Evolutionary conservation across 2,797 vertebrate species (phyloP), one percentile per base, ranked within the genome.

Genomic region (Anguilla marmorata): DNA sequence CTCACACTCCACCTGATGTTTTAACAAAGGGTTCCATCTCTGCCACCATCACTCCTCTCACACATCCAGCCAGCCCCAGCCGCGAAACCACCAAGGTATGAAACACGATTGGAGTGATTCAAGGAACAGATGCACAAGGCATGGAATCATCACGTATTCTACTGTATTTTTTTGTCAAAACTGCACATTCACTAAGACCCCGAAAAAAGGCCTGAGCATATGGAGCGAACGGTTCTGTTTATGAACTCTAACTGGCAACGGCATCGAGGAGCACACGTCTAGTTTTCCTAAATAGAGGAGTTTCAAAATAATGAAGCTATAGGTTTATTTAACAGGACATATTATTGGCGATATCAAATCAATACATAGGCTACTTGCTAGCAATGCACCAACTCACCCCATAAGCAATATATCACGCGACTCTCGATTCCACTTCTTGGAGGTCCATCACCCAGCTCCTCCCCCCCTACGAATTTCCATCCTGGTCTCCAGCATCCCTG

Each of bases 381-480:
- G 2, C 33, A 37, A 5, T 41, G 14, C 74, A 21, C 74, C 33
- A 37, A 14, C 33, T 79, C 33, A 33, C 72, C 74, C 19, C 37
- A 6, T 79, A 41, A 21, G 19, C 14, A 82, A 82, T 45, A 19
- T 6, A 45, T 82, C 45, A 24, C 45, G 6, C 74, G 45, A 7
- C 19, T 24, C 79, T 45, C 45, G 45, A 50, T 82, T 56, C 86
- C 84, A 91, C 92, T 91, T 91, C 91, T 90, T 94, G 94, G 94
- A 94, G 94, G 92, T 93, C 93, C 93, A 95, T 94, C 88, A 89
- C 88, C 66, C 58, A 87, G 93, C 93, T 94, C 91, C 90, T 93
- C 90, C 87, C 66, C 87, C 93, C 93, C 95, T 94, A 95, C 95
- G 94, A 94, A 93, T 95, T 94, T 93, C 93, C 95, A 93, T 94